Base-by-base conservation (phyloP, 1,140 invertebrate species). In the Drosophila saltans region DNA sequence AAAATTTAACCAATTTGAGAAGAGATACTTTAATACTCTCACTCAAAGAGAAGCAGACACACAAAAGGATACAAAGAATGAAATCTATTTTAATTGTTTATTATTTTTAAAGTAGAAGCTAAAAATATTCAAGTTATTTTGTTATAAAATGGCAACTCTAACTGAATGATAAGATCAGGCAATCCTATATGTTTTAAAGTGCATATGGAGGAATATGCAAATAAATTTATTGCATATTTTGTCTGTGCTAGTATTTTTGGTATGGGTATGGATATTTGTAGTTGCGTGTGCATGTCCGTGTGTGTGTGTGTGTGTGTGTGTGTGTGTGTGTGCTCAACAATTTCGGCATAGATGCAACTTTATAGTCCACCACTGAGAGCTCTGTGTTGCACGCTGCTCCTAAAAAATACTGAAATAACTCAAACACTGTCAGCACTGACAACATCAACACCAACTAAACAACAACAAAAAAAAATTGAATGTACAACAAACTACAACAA, bases 351-450 rank as follows among this genome's bases (percentile, higher is more conserved):
- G 66, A 61, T 70, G 73, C 59, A 77, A 82, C 81, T 73, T 80
- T 84, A 80, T 71, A 64, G 57, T 43, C 30, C 61, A 33, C 45
- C 45, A 33, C 57, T 55, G 24, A 36, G 33, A 16, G 16, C 16
- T 16, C 16, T 16, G 21, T 68, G 55, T 39, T 59, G 64, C 48
- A 21, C 11, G 58, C 40, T 57, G 72, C 65, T 67, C 40, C 57
- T 60, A 55, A 68, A 68, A 76, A 82, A 64, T 75, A 52, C 59
- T 64, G 78, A 65, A 85, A 85, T 81, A 78, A 75, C 78, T 81
- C 62, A 80, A 81, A 80, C 70, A 72, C 66, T 70, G 74, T 69
- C 81, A 74, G 69, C 66, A 56, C 39, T 52, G 45, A 76, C 61
- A 48, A 55, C 52, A 36, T 26, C 72, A 76, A 52, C 64, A 68